Evolutionary conservation across 2,113 vertebrate species (phyloP), one percentile per base, ranked within the genome.

Genomic region (Axis porcinus): DNA sequence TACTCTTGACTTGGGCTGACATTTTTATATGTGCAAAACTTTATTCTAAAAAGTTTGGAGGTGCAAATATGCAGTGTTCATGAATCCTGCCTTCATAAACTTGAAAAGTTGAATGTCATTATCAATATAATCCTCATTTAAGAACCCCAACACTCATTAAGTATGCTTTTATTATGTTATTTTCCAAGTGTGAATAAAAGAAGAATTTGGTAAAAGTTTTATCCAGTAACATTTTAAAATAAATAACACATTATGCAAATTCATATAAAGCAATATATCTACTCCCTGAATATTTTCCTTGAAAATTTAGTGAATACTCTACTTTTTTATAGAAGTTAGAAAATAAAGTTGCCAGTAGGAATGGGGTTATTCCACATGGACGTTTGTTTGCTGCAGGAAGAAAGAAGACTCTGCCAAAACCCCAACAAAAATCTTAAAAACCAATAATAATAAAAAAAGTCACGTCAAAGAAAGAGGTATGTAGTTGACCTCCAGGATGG

Each of bases 151-250:
- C 17, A 27, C 2, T 90, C 74, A 85, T 62, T 98, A 70, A 62
- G 15, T 25, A 6, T 87, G 62, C 50, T 50, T 94, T 96, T n/a
- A 83, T 78, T 83, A 28, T 45, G 12, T 23, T 74, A 87, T 96
- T 55, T 93, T 97, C 54, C 33, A 86, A 86, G 30, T 78, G 17
- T 55, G 8, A 70, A 7, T 36, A 54, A 86, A 47, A 62, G 7
- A 95, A 91, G 7, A 67, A 60, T 97, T 95, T 47, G 86, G 79
- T 79, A 40, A 11, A 15, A 62, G 33, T 27, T 86, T 50, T 36
- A 67, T 40, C 76, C 0, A 67, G 50, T 45, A 28, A 55, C 9
- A 84, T 43, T 88, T 86, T 40, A 79, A 58, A 62, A 50, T 86
- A 6, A 93, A 45, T 33, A 79, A 70, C 33, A 55, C 15, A 28